Conservation (phyloP, 1,140 invertebrate genomes). For the Drosophila littoralis region DNA sequence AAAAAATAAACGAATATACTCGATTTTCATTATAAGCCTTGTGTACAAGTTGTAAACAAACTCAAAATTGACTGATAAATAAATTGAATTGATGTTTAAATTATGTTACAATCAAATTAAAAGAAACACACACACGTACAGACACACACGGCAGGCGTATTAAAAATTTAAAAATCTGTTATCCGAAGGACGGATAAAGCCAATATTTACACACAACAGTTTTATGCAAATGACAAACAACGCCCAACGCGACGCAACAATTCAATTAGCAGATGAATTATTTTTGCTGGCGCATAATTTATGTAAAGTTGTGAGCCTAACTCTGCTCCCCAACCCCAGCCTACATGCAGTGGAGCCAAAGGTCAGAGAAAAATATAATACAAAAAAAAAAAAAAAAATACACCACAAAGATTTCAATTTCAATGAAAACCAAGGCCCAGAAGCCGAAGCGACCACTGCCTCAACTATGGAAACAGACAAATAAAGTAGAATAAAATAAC, state of each 20-base stretch:
- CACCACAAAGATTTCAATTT: constrained; percentile 1
- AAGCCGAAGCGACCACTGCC: not conserved
- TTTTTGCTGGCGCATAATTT: constrained; percentile 27
- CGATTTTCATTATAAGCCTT: too few relatives aligned
- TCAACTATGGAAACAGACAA: constrained; percentile 4
- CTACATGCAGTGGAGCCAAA: constrained; percentile 13
- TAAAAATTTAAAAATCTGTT: constrained; percentile 6
- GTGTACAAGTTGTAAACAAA: constrained; percentile 4
- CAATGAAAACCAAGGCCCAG: constrained; percentile 23
- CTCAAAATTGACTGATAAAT: constrained; percentile 1
- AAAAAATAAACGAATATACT: not conserved
- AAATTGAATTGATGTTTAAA: constrained; percentile 4
- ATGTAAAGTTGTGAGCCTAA: constrained; percentile 8
- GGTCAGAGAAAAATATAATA: constrained; percentile 37
- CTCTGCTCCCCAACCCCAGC: too few relatives aligned
- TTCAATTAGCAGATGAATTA: constrained; percentile 45
- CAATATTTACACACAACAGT: not conserved
- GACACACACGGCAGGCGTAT: constrained; percentile 6
- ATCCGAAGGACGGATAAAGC: constrained; percentile 6
- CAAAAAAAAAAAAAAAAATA: constrained; percentile 34
- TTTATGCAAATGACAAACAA: constrained; percentile 33
- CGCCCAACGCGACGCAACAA: constrained; percentile 4
- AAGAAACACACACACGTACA: not conserved
- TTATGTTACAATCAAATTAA: not conserved
- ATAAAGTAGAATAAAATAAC: constrained; percentile 27